Evolutionary conservation across 2,888 invertebrate species (phyloP).

Genomic region (Cynaeus angustus): DNA sequence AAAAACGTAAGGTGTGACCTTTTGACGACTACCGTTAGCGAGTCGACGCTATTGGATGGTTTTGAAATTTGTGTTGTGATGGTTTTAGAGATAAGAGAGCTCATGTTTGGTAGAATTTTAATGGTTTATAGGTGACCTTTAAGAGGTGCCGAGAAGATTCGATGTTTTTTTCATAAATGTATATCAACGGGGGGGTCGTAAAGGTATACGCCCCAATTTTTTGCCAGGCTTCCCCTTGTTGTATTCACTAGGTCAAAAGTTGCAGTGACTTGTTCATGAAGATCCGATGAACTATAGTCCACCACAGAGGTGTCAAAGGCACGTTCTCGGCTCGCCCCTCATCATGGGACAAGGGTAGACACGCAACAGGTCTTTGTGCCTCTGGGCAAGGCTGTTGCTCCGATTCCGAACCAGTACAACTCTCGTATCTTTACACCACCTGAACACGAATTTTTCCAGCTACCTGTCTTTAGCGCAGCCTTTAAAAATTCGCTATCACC

Average conservation of each 20-base stretch:
- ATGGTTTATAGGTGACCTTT: too few relatives aligned
- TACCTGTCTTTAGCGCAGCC: slow-evolving; percentile 36
- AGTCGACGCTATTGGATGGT: too few relatives aligned
- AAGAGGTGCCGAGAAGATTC: too few relatives aligned
- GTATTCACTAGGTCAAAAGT: too few relatives aligned
- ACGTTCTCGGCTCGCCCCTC: slow-evolving; percentile 30
- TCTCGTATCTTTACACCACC: slow-evolving; percentile 23
- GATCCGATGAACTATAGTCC: not conserved
- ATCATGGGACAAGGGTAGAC: slow-evolving; percentile 34
- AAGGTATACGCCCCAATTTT: too few relatives aligned
- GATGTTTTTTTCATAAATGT: too few relatives aligned
- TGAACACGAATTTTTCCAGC: slow-evolving; percentile 40
- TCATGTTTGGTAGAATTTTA: too few relatives aligned
- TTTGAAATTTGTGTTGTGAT: not conserved
- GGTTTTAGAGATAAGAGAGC: not conserved
- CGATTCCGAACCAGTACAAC: slow-evolving; percentile 32
- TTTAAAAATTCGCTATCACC: not conserved
- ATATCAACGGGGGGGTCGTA: too few relatives aligned
- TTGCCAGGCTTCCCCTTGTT: too few relatives aligned
- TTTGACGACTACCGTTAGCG: slow-evolving; percentile 1
- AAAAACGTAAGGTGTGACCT: not conserved
- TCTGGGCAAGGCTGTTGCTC: slow-evolving; percentile 47
- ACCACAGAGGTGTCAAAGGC: slow-evolving; percentile 25
- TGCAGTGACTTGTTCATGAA: too few relatives aligned
- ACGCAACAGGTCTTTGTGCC: slow-evolving; percentile 42